phyloP scores from a whole-genome alignment of 2,888 invertebrate genomes.

The Villa cingulata region DNA sequence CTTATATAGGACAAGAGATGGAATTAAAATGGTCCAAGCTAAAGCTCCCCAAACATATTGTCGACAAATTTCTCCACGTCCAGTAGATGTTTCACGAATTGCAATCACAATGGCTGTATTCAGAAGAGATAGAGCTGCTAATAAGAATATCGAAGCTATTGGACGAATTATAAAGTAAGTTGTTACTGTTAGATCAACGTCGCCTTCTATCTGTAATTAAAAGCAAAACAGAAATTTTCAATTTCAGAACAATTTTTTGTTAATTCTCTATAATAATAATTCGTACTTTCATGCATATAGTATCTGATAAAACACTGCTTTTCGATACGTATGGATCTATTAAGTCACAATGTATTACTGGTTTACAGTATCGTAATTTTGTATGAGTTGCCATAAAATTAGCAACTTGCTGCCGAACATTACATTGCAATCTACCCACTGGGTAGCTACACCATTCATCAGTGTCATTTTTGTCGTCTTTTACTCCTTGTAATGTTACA shows the following conservation, averaged over 20 bases:
- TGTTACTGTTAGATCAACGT: slow-evolving; percentile 55
- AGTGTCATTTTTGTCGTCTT: slow-evolving; percentile 31
- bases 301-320: slow-evolving; percentile 51
- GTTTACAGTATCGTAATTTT: slow-evolving; percentile 39
- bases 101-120: slow-evolving; percentile 70
- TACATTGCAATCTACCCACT: slow-evolving; percentile 44
- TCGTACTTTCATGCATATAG: slow-evolving; percentile 44
- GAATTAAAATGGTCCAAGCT: slow-evolving; percentile 53
- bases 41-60: slow-evolving; percentile 64
- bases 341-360: slow-evolving; percentile 57
- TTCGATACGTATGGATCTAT: slow-evolving; percentile 54
- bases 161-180: slow-evolving; percentile 53
- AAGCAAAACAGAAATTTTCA: neutral
- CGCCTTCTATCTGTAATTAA: slow-evolving; percentile 38
- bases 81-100: slow-evolving; percentile 64
- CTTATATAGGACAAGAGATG: slow-evolving; percentile 20
- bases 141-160: slow-evolving; percentile 62
- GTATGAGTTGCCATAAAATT: slow-evolving; percentile 27
- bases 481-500: slow-evolving; percentile 40
- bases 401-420: slow-evolving; percentile 44
- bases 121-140: slow-evolving; percentile 54
- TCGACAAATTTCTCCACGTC: slow-evolving; percentile 64
- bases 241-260: neutral
- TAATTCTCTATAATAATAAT: neutral
- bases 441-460: slow-evolving; percentile 55